Evolutionary conservation across 2,797 vertebrate genomes (phyloP), one percentile per base, ranked within the genome.

Genomic region (Takifugu rubripes): DNA sequence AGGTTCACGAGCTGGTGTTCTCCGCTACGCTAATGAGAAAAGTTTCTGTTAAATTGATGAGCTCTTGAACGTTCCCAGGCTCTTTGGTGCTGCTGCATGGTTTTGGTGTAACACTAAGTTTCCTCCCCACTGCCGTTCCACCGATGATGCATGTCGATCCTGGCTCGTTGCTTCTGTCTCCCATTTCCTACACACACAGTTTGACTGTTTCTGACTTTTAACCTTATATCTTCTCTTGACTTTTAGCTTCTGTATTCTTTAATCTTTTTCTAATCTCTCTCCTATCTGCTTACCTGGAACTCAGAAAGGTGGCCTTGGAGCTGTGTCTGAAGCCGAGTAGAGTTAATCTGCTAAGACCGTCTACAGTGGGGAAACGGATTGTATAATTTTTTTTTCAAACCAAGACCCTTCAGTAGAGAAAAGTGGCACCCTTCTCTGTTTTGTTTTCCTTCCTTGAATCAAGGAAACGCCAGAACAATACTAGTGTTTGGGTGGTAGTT

Each of bases 401-500:
- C 66, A 86, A 84, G 88, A 89, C 86, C 79, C 89, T 91, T 90
- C 85, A 77, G 89, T 91, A 92, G 91, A 92, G 86, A 93, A 92
- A 89, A 88, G 81, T 93, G 88, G 90, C 87, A 86, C 89, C 92
- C 86, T 90, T 83, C 79, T 81, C 81, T 84, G 86, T 90, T 81
- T 78, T 59, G 11, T 75, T 81, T 75, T 86, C 88, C 73, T 95
- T 96, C 96, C 96, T 98, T 98, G 96, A 99, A 98, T 99, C 96
- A 98, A 98, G 96, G 95, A 98, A 92, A 91, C 84, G 79, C 81
- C 88, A 79, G 89, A 91, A 91, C 84, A 91, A 87, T 89, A 86
- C 77, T 81, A 64, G 84, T 11, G 17, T 48, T 48, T 46, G 43
- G 15, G 15, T 17, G 5, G 43, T 17, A 45, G 36, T 40, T 44